A percentile compares a stretch with the other conserved stretches of the same genome.
Conservation (phyloP, 37 sponge, comb jelly and placozoan species). For the Beroe ovata region DNA sequence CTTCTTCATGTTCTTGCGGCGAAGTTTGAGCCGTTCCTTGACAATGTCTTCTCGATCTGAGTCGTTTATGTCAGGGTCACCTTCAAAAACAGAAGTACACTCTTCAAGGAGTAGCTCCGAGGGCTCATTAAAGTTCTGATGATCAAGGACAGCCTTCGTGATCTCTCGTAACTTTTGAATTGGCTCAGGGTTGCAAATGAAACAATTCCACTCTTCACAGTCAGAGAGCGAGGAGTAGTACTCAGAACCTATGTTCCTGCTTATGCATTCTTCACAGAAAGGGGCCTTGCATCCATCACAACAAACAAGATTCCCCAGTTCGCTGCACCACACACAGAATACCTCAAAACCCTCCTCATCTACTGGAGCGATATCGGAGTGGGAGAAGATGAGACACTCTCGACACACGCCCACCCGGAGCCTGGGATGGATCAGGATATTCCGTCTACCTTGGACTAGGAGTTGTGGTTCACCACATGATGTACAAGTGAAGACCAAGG, state of each 20-base stretch:
- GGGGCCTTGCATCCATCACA: conserved; percentile 39
- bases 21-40: conserved; percentile 12
- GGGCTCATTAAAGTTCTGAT: conserved; percentile 39
- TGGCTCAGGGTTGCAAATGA: not conserved
- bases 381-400: conserved; percentile 43
- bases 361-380: conserved; percentile 1
- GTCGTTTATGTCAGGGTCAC: conserved; percentile 37
- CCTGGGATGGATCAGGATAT: conserved; percentile 33
- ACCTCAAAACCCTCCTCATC: conserved; percentile 54
- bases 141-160: conserved; percentile 58
- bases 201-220: conserved; percentile 42
- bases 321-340: conserved; percentile 27
- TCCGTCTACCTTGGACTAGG: conserved; percentile 49
- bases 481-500: conserved; percentile 49
- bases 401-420: conserved; percentile 51
- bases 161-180: conserved; percentile 1
- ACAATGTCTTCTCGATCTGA: conserved; percentile 61
- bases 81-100: conserved; percentile 18
- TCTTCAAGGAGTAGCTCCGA: conserved; percentile 19
- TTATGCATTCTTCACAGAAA: conserved; percentile 52
- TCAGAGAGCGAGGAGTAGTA: conserved; percentile 16
- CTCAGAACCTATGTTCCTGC: conserved; percentile 10
- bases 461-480: conserved; percentile 52
- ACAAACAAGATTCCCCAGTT: conserved; percentile 39
- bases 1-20: not conserved